These are phyloP conservation scores for Drosophila macrospina DNA, from an alignment of 2,888 invertebrate species.

Conservation along the genomic window DNA sequence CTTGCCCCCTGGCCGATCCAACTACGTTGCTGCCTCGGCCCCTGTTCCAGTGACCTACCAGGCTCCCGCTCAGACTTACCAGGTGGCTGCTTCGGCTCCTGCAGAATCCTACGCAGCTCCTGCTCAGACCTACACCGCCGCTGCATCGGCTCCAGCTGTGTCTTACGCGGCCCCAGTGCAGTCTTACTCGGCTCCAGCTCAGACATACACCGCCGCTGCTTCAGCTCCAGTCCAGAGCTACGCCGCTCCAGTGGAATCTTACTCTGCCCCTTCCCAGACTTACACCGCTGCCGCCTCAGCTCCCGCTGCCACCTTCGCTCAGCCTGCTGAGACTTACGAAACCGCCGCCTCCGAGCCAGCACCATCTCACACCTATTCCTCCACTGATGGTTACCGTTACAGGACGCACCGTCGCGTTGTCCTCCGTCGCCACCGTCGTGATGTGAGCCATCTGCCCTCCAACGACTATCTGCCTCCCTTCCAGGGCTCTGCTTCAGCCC, in stretches of 20 bases:
- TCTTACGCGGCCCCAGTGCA: slow-evolving; percentile 38
- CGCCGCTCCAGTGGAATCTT: slow-evolving; percentile 16
- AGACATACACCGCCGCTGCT: slow-evolving; percentile 48
- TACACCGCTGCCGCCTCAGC: slow-evolving; percentile 50
- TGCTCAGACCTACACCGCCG: slow-evolving; percentile 44
- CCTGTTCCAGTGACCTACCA: slow-evolving; percentile 34
- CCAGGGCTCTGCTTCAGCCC: slow-evolving; percentile 66
- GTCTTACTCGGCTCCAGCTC: slow-evolving; percentile 64
- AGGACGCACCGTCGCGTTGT: slow-evolving; percentile 75
- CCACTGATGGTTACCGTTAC: slow-evolving; percentile 82
- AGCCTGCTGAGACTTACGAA: slow-evolving; percentile 61
- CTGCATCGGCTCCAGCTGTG: slow-evolving; percentile 45
- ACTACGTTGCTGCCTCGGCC: slow-evolving; percentile 56
- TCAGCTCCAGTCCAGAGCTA: slow-evolving; percentile 51
- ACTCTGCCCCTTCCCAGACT: slow-evolving; percentile 41
- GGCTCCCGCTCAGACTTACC: slow-evolving; percentile 54
- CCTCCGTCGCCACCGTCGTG: slow-evolving; percentile 81
- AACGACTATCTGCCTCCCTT: slow-evolving; percentile 81
- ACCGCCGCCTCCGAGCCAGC: slow-evolving; percentile 71
- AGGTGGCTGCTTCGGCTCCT: slow-evolving; percentile 44
- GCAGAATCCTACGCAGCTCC: slow-evolving; percentile 55
- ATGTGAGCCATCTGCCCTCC: slow-evolving; percentile 75
- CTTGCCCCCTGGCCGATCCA: slow-evolving; percentile 71
- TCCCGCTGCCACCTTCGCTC: slow-evolving; percentile 45
- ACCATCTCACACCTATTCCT: slow-evolving; percentile 60